Conservation (phyloP, 2,888 invertebrate species). For the Acleris laterana region DNA sequence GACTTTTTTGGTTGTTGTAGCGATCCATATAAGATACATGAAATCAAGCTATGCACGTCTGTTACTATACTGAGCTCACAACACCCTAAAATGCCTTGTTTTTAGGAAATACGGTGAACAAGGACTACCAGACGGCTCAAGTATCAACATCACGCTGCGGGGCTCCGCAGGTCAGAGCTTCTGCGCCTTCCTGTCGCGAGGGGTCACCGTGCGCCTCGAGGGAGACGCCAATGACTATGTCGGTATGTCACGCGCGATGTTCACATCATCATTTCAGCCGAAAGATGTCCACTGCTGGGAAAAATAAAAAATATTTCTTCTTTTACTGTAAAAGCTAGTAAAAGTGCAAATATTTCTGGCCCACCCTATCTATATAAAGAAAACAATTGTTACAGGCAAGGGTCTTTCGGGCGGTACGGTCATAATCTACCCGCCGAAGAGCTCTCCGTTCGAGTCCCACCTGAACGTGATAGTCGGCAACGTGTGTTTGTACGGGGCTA, state of each 20-base stretch:
- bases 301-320: no score
- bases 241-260: constrained; percentile 78
- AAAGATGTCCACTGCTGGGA: no score
- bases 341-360: no score
- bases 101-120: constrained; percentile 92
- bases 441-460: constrained; percentile 94
- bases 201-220: constrained; percentile 94
- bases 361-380: no score
- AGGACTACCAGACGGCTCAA: constrained; percentile 91
- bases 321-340: no score
- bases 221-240: constrained; percentile 99
- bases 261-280: no score
- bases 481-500: constrained; percentile 98
- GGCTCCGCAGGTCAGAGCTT: constrained; percentile 99
- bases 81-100: background rate
- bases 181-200: constrained; percentile 97
- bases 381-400: constrained; percentile 75
- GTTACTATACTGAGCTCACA: no score
- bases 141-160: constrained; percentile 90
- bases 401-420: constrained; percentile 98
- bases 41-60: no score
- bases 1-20: no score
- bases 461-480: constrained; percentile 99
- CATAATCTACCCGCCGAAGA: constrained; percentile 95
- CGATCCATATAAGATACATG: no score